A percentile compares a stretch with the other conserved stretches of the same genome.
These are phyloP conservation scores for Sarotherodon lohbergeri DNA, from an alignment of 2,113 vertebrate species.

Conservation along the genomic window DNA sequence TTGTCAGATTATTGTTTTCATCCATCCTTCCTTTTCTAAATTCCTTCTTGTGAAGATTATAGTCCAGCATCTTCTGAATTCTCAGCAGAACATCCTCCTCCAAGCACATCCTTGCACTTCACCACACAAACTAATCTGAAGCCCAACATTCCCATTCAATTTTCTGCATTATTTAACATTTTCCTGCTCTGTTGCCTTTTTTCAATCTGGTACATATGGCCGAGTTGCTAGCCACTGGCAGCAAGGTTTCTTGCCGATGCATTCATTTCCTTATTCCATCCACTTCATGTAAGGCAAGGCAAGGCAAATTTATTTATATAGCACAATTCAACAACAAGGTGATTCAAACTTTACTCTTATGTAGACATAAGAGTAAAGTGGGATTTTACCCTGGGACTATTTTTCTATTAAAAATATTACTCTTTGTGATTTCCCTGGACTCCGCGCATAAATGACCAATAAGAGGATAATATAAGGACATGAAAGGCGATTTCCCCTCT, in stretches of 20 bases:
- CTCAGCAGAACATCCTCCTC: not conserved
- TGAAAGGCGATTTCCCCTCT: not conserved
- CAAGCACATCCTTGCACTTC: not conserved
- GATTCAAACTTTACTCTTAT: not conserved
- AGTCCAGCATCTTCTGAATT: constrained; percentile 29
- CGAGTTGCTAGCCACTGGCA: constrained; percentile 6
- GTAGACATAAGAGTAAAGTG: not conserved
- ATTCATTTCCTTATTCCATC: not conserved
- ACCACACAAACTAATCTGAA: not conserved
- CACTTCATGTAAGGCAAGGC: not conserved
- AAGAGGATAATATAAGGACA: not conserved
- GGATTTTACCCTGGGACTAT: not conserved
- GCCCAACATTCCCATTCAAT: not conserved
- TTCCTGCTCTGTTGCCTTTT: not conserved
- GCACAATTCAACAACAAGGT: too few species aligned
- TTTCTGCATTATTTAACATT: constrained; percentile 44
- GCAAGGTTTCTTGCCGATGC: not conserved
- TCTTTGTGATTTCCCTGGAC: not conserved
- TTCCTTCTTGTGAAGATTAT: not conserved
- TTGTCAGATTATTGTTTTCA: not conserved
- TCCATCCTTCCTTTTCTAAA: not conserved
- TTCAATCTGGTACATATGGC: not conserved
- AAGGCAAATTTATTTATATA: too few species aligned
- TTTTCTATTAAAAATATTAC: constrained; percentile 9
- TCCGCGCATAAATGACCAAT: not conserved